Base-by-base conservation (phyloP, 2,113 vertebrate species). In the Tetrax tetrax region DNA sequence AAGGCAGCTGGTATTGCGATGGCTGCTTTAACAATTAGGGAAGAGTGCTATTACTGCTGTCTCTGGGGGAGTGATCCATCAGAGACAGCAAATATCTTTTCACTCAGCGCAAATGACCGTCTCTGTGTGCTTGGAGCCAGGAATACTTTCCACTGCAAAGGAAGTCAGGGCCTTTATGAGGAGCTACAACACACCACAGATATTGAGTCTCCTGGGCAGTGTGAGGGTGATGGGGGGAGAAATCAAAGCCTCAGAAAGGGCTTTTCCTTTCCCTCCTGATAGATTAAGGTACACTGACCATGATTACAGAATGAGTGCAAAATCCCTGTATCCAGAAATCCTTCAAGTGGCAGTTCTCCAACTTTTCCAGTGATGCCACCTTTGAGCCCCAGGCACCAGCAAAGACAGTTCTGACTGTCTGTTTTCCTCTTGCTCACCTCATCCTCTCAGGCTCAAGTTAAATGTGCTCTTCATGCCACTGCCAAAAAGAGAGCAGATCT, bases 121-220 rank as follows among this genome's bases (percentile, higher is more conserved):
- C 60, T 66, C 15, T 9, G 3, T 1, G 0, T 56, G n/a, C 23
- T 48, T 2, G 0, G n/a, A 70, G 64, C 22, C n/a, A 19, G 56
- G 60, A 51, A 56, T 59, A 68, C 35, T 17, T 81, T 63, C 47
- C 17, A 1, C 79, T 37, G 23, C 17, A 72, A 43, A 68, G 43
- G 35, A 72, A 54, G 29, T 5, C 21, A 3, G 12, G 45, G 23
- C 10, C 11, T 29, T 12, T 20, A 27, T 7, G 37, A 79, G 11
- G 66, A 83, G 33, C 33, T 66, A 63, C 31, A 60, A 75, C 9
- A 54, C 47, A 3, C 13, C 11, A 21, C 19, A 72, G 74, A 64
- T 56, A 35, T 24, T n/a, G 31, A 22, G 84, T 63, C 14, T 64
- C 8, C 68, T 5, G 3, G 16, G 29, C 14, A 83, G 4, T 0